These are phyloP conservation scores for Hiodon tergisus DNA, from an alignment of 2,113 vertebrate genomes.

Conservation along the genomic window DNA sequence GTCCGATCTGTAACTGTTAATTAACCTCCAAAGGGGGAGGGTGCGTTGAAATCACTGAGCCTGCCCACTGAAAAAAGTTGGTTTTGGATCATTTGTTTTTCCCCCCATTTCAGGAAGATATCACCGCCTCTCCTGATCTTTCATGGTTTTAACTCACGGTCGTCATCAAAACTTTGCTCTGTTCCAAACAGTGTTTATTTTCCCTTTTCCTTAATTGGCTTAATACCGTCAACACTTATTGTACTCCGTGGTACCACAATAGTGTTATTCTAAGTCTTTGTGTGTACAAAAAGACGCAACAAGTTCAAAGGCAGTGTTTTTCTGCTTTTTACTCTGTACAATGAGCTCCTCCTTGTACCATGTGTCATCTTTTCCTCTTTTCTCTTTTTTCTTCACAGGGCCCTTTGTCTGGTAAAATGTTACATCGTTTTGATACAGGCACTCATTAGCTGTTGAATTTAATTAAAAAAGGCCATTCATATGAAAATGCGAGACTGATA, in stretches of 20 bases:
- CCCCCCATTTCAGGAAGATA: slow-evolving; percentile 16
- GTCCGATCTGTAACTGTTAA: slow-evolving; percentile 57
- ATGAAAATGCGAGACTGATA: slow-evolving; percentile 81
- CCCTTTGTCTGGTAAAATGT: slow-evolving; percentile 45
- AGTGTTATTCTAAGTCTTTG: slow-evolving; percentile 52
- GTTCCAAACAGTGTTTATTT: slow-evolving; percentile 25
- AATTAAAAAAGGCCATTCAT: slow-evolving; percentile 84
- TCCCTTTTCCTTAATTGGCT: slow-evolving; percentile 47
- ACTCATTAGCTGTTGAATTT: slow-evolving; percentile 65
- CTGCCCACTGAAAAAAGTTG: slow-evolving; percentile 16
- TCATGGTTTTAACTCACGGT: slow-evolving; percentile 1
- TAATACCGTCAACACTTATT: slow-evolving; percentile 37
- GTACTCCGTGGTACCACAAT: slow-evolving; percentile 29
- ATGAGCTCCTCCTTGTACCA: slow-evolving; percentile 42
- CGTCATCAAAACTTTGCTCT: slow-evolving; percentile 20
- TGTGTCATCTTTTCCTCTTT: slow-evolving; percentile 44
- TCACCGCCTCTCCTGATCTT: not conserved
- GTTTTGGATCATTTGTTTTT: slow-evolving; percentile 24
- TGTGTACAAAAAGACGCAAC: slow-evolving; percentile 49
- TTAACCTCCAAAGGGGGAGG: slow-evolving; percentile 58
- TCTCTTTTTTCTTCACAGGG: slow-evolving; percentile 39
- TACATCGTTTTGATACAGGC: slow-evolving; percentile 61
- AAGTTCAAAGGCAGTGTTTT: slow-evolving; percentile 58
- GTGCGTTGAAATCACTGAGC: slow-evolving; percentile 26
- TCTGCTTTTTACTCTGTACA: slow-evolving; percentile 51